A percentile compares a stretch with the other conserved stretches of the same genome.
Evolutionary conservation across 2,797 vertebrate genomes (phyloP).

Genomic region (Acanthopagrus latus): DNA sequence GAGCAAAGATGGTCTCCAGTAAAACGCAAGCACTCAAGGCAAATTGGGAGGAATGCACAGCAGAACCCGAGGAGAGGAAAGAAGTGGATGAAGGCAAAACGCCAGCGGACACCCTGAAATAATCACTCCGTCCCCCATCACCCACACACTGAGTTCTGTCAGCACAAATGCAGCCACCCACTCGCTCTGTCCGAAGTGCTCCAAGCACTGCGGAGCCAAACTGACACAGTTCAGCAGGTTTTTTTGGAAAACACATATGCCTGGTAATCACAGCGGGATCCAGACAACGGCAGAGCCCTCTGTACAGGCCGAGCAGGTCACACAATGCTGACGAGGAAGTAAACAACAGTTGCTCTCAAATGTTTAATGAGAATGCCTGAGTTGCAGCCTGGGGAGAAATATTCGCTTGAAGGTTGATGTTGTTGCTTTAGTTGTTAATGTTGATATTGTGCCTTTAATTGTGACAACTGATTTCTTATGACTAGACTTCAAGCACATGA

Average conservation of each 20-base stretch:
- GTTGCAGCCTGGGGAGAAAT: conserved; percentile 12
- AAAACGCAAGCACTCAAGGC: conserved; percentile 33
- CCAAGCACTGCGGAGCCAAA: conserved; percentile 34
- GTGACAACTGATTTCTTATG: background rate
- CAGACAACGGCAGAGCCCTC: conserved; percentile 26
- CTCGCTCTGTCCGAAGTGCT: conserved; percentile 36
- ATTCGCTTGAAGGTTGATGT: background rate
- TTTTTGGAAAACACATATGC: conserved; percentile 19
- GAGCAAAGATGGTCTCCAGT: conserved; percentile 33
- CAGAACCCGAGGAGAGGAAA: conserved; percentile 34
- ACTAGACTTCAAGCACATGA: too few species aligned
- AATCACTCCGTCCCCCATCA: conserved; percentile 57
- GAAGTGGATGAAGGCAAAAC: conserved; percentile 55
- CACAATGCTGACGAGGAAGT: background rate
- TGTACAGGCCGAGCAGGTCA: conserved; percentile 20
- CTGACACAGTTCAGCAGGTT: conserved; percentile 47
- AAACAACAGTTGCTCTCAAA: conserved; percentile 22
- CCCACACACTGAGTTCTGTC: conserved; percentile 66
- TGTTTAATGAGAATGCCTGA: conserved; percentile 28
- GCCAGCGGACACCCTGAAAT: conserved; percentile 64
- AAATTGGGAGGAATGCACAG: conserved; percentile 53
- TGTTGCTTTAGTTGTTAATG: conserved; percentile 6
- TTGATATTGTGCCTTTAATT: background rate
- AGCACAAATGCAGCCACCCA: conserved; percentile 59
- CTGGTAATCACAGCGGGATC: conserved; percentile 16